Evolutionary conservation across 2,797 vertebrate species (phyloP).

Genomic region (Darevskia nairensis): DNA sequence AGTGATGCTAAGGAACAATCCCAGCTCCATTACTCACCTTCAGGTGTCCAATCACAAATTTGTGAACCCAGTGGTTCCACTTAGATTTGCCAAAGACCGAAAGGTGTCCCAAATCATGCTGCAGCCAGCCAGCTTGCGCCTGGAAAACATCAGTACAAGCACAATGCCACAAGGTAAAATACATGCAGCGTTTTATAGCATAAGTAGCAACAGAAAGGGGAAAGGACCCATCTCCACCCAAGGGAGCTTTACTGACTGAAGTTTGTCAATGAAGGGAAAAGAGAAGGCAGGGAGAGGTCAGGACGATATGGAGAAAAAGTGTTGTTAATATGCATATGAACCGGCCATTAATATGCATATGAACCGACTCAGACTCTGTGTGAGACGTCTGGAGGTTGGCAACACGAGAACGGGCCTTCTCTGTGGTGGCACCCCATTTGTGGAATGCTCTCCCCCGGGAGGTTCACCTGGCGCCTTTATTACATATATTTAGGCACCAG

Average conservation of each 20-base stretch:
- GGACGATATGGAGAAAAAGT: neutral
- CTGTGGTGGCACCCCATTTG: too few relatives aligned
- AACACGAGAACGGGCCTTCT: too few relatives aligned
- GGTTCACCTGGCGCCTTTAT: too few relatives aligned
- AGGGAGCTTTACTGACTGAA: neutral
- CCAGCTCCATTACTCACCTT: constrained; percentile 72
- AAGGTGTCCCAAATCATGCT: constrained; percentile 85
- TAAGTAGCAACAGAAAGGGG: neutral
- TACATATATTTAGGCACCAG: too few relatives aligned
- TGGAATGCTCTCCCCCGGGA: too few relatives aligned
- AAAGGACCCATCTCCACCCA: neutral
- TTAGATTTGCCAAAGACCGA: constrained; percentile 80
- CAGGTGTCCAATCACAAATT: constrained; percentile 84
- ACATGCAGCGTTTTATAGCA: neutral
- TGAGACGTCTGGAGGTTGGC: too few relatives aligned
- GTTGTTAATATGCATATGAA: too few relatives aligned
- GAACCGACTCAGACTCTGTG: too few relatives aligned
- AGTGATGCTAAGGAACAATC: neutral
- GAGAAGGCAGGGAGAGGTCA: neutral
- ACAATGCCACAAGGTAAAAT: neutral
- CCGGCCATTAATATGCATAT: too few relatives aligned
- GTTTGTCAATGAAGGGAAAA: neutral
- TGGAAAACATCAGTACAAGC: constrained; percentile 46
- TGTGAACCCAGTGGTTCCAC: constrained; percentile 84
- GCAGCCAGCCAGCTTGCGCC: constrained; percentile 85